Base-by-base conservation (phyloP, 2,888 invertebrate species). In the Hoplodrina blanda region DNA sequence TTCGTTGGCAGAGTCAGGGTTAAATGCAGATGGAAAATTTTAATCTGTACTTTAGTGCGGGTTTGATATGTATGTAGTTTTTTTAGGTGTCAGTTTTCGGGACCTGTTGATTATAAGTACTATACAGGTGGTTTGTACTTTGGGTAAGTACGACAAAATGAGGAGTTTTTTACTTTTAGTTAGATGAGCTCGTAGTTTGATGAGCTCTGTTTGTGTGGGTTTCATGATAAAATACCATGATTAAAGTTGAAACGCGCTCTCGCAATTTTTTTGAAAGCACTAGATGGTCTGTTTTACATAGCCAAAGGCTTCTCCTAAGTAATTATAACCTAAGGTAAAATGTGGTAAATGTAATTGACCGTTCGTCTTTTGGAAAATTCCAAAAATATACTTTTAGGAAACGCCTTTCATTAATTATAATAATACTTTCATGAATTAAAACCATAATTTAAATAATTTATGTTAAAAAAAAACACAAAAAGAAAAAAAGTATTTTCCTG, bases 71-170 rank as follows among this genome's bases (percentile, higher is more conserved):
- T 6, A 8, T 41, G 15, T 37, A 11, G n/a, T 55, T 52, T 52
- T 37, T 37, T 37, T 25, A 1, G 30, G 15, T 60, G 60, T 25
- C 17, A 30, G 13, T 62, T 64, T 63, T 76, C 20, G 13, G 20
- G 44, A 79, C 79, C 54, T 73, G 73, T 66, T 73, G 59, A 60
- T 54, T 46, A 13, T n/a, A 30, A 33, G 49, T 41, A 64, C 57
- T 20, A 19, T 25, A 61, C 62, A 63, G 61, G 62, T 62, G 44
- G 53, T 66, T 49, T 61, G 46, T 30, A 30, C 10, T 50, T 46
- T 37, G 37, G 10, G 7, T 41, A 56, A 52, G 60, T 61, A 13
- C 44, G 52, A 49, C 33, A 8, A 44, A 56, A 78, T 63, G 52
- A 62, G 44, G n/a, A 41, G 11, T 67, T 56, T 73, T 57, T 20